Evolutionary conservation across 2,113 vertebrate genomes (phyloP), one percentile per base, ranked within the genome.

Genomic region (Raja brachyura): DNA sequence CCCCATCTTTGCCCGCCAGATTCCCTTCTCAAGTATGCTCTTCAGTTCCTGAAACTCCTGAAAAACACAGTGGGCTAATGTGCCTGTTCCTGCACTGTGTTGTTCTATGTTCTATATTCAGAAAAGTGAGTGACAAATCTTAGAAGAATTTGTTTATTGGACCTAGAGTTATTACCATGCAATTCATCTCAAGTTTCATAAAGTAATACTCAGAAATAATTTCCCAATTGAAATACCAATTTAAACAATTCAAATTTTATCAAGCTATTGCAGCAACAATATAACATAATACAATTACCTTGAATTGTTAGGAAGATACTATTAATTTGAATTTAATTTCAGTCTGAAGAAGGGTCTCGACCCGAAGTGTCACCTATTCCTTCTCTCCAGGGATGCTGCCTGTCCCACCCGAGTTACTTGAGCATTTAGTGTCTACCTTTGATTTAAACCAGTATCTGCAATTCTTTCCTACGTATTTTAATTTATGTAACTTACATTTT

Each of bases 401-500:
- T 48, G 39, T 48, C 39, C 39, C 39, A 48, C 39, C 39, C 3
- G 39, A 48, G 39, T 48, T 48, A 48, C 39, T 0, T 48, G 1
- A 48, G 39, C 39, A 48, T 48, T 48, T 48, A 1, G 39, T 48
- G 39, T 48, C 39, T 48, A 48, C 39, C 39, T 48, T 48, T 3
- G 39, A 48, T 48, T 48, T 48, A 48, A 48, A 48, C 39, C 39
- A 48, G 39, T 3, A 48, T 48, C 39, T 48, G 3, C 39, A 48
- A 48, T 48, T 48, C 39, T 48, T 48, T 48, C 39, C 39, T 48
- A 48, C 39, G 3, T 66, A 90, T 90, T 90, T 68, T 90, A 90
- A 90, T 90, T 90, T 92, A 33, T 73, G 70, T 73, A 92, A 92
- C 90, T 68, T 92, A 54, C 90, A 92, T 73, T 92, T 73, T 92